phyloP scores from a whole-genome alignment of 2,888 invertebrate species.

The Cataglyphis altisquamis region DNA sequence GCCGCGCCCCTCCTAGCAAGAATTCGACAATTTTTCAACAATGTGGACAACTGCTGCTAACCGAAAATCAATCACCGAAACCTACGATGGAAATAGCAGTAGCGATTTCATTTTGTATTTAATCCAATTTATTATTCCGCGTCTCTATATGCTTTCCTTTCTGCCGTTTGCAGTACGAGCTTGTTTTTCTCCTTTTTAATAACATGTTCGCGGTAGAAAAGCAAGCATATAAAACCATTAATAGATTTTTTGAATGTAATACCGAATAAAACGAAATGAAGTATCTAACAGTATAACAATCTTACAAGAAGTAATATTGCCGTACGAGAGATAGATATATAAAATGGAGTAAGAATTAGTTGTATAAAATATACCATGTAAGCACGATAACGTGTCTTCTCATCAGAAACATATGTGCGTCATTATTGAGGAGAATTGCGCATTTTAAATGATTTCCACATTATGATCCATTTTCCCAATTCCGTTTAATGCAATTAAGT shows the following conservation, averaged over 20 bases:
- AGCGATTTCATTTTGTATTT: slow-evolving; percentile 72
- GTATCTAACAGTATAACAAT: slow-evolving; percentile 48
- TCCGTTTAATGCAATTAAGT: neutral
- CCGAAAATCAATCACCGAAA: slow-evolving; percentile 75
- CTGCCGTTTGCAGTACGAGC: slow-evolving; percentile 43
- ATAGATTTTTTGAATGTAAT: slow-evolving; percentile 40
- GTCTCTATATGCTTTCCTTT: slow-evolving; percentile 50
- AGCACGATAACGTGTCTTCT: slow-evolving; percentile 41
- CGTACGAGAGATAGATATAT: slow-evolving; percentile 31
- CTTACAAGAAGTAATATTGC: slow-evolving; percentile 31
- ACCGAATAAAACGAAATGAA: slow-evolving; percentile 33
- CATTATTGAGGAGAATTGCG: slow-evolving; percentile 25
- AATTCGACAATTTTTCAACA: slow-evolving; percentile 71
- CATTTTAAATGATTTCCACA: slow-evolving; percentile 15
- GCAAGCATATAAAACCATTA: slow-evolving; percentile 43
- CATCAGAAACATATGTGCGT: slow-evolving; percentile 20
- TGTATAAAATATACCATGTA: slow-evolving; percentile 53
- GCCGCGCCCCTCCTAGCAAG: slow-evolving; percentile 78
- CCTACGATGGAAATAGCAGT: slow-evolving; percentile 72
- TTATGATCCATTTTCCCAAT: neutral
- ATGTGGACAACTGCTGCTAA: slow-evolving; percentile 79
- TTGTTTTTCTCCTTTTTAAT: slow-evolving; percentile 47
- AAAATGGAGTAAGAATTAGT: slow-evolving; percentile 43
- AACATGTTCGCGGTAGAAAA: slow-evolving; percentile 35
- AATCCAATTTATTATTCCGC: slow-evolving; percentile 60